Base-by-base conservation (phyloP, 2,113 vertebrate species). In the Trichechus manatus region DNA sequence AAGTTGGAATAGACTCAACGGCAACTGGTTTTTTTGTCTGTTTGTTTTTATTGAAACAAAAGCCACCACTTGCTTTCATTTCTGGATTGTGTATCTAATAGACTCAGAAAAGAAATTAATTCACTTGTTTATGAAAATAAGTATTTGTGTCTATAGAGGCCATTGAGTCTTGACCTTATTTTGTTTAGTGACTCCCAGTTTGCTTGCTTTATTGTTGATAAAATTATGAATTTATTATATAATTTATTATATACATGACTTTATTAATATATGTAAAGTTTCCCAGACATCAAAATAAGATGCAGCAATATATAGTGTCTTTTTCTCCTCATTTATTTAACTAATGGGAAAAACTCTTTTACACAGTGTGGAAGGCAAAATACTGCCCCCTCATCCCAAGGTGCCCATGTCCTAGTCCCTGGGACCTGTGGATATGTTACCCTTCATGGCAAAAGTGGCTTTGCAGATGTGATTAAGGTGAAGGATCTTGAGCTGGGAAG, bases 71-170 rank as follows among this genome's bases (percentile, higher is more conserved):
- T 47, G 79, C 47, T 86, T 92, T 70, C 63, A n/a, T 31, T 72
- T 89, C 31, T 92, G 27, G 10, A 66, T 1, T 78, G 23, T 1
- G 0, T 56, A 75, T 42, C 27, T 53, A 79, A 53, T n/a, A 59
- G n/a, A 64, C 36, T 44, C 56, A 31, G 29, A 90, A 33, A 86
- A 44, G 87, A 86, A 85, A 93, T 68, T 66, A n/a, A 91, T 78
- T 86, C 44, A 86, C 10, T 42, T 96, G 79, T n/a, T 47, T 59
- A 36, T 36, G 83, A 61, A 88, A 95, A 94, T 44, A 36, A 3
- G 2, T 20, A 36, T 27, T 9, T 50, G 17, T 77, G 78, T 63
- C 64, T 29, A 31, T 27, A 33, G 53, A 36, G 33, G 4, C 29
- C 44, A 44, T 87, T 42, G 75, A 64, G 31, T 93, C 50, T 87